These are phyloP conservation scores for Gallinago solitaria DNA, from an alignment of 2,797 vertebrate species.

Conservation along the genomic window DNA sequence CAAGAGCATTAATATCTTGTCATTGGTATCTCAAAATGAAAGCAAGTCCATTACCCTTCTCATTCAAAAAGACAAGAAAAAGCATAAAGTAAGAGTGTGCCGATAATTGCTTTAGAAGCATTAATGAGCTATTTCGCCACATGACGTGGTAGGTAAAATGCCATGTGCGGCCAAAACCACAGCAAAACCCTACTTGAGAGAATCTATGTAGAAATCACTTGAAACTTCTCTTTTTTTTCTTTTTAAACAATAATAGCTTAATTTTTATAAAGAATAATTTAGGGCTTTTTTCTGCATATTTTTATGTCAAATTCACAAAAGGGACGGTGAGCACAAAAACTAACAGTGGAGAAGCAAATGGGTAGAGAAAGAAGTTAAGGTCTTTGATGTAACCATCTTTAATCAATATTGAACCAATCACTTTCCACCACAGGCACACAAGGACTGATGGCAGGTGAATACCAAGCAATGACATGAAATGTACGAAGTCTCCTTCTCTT, in stretches of 20 bases:
- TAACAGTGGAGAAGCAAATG: not conserved
- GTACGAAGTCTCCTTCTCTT: not conserved
- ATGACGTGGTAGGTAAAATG: not conserved
- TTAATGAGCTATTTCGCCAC: fast-evolving
- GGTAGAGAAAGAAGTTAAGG: not conserved
- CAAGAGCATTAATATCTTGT: not conserved
- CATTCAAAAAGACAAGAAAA: not conserved
- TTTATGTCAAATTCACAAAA: not conserved
- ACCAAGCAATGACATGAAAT: not conserved
- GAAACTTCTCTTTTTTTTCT: not conserved
- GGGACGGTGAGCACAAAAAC: not conserved
- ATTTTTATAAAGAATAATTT: not conserved
- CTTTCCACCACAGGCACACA: not conserved
- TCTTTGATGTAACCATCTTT: not conserved
- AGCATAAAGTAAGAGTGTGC: fast-evolving
- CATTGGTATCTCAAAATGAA: not conserved
- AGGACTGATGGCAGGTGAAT: not conserved
- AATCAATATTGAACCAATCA: not conserved
- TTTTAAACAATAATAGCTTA: not conserved
- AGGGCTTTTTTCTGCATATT: not conserved
- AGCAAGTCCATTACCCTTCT: not conserved
- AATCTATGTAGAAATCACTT: not conserved
- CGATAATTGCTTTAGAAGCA: not conserved
- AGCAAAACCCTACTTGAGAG: not conserved
- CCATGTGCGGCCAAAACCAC: not conserved